Evolutionary conservation across 2,113 vertebrate species (phyloP), one percentile per base, ranked within the genome.

Genomic region (Vidua macroura): DNA sequence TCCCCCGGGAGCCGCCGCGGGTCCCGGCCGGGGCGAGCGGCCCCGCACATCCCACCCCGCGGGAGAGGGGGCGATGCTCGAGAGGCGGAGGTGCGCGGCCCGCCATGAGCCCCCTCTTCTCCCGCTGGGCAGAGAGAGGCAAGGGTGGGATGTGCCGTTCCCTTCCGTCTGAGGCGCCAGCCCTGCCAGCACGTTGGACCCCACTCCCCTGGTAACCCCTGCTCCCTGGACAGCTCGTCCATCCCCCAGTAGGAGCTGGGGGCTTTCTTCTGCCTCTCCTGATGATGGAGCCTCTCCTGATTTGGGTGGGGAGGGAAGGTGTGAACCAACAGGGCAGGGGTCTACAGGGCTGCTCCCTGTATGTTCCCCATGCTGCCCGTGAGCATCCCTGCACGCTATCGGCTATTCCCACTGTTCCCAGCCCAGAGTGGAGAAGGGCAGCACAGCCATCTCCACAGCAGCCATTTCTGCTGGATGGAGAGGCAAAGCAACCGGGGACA

Each of bases 181-280:
- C 55, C n/a, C 20, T 6, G 15, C 13, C 53, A 15, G 51, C 67
- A 43, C 2, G 2, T 0, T 8, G 18, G 53, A 46, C 30, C 17
- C 30, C 17, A 4, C 43, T 46, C 16, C 25, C 24, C 2, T 6
- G 12, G 41, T 5, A 53, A 16, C 10, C 35, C 14, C 44, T 13
- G 66, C n/a, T 60, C 41, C 79, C 49, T 39, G n/a, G 9, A 12
- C 13, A 39, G n/a, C 43, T n/a, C 5, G 1, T 7, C 23, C 59
- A 2, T 6, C 56, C 10, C 75, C 39, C 66, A 25, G 0, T 0
- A 4, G 49, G 11, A 58, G 31, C 43, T 1, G 3, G 23, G 43
- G 17, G 39, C 24, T 41, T 63, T 15, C 43, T 33, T 12, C 24
- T 33, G 11, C 21, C 21, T 14, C 15, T 66, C 39, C 56, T 6